phyloP scores from a whole-genome alignment of 2,113 vertebrate genomes.

The Muscicapa adusta region DNA sequence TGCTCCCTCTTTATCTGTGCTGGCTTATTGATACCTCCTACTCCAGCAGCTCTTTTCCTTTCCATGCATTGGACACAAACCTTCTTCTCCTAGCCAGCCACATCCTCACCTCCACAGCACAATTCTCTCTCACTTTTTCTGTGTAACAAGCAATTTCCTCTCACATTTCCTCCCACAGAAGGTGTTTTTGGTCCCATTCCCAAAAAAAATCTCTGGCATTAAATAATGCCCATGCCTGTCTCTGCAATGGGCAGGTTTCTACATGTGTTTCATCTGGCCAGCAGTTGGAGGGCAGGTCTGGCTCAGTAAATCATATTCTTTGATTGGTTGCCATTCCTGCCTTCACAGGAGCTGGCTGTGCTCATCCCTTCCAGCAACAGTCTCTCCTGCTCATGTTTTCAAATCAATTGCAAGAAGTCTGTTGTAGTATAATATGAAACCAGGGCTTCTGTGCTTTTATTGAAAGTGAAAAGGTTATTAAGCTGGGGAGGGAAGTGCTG shows the following conservation, averaged over 20 bases:
- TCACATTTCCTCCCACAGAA: conserved; percentile 81
- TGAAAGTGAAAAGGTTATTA: conserved; percentile 24
- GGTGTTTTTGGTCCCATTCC: conserved; percentile 80
- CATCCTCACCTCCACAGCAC: conserved; percentile 60
- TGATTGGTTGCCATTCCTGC: not conserved
- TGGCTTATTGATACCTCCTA: conserved; percentile 52
- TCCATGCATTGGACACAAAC: not conserved
- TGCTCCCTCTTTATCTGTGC: conserved; percentile 63
- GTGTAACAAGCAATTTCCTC: conserved; percentile 78
- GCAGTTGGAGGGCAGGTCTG: not conserved
- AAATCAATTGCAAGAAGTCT: conserved; percentile 14
- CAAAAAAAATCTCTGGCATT: conserved; percentile 71
- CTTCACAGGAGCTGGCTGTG: not conserved
- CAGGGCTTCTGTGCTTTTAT: not conserved
- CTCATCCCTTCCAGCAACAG: not conserved
- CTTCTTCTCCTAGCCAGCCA: not conserved
- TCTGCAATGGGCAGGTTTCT: conserved; percentile 73
- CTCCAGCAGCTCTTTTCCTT: conserved; percentile 15
- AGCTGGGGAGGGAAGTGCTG: not conserved
- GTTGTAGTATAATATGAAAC: conserved; percentile 5
- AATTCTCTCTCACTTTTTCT: conserved; percentile 57
- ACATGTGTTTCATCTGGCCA: conserved; percentile 9
- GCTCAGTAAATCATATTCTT: not conserved
- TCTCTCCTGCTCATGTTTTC: not conserved
- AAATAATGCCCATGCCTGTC: conserved; percentile 67